phyloP scores from a whole-genome alignment of 2,797 vertebrate species.

The Chlorospingus semifuscus region DNA sequence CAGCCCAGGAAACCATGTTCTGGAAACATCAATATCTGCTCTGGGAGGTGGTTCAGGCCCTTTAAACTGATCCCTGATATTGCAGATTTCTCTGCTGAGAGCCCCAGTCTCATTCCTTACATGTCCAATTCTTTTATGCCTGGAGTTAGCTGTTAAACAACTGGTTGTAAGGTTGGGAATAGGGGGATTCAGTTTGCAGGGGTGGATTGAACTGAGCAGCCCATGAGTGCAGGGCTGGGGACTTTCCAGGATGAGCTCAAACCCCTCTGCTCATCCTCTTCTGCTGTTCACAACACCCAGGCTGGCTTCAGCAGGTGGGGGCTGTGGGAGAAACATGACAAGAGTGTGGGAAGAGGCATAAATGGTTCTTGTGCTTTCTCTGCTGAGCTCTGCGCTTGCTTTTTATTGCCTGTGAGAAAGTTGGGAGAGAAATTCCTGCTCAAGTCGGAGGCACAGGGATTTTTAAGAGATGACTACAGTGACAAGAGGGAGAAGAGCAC shows the following conservation, averaged over 20 bases:
- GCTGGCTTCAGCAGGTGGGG: background rate
- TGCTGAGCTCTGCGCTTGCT: background rate
- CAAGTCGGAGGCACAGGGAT: background rate
- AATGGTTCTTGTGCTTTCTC: background rate
- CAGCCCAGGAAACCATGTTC: background rate
- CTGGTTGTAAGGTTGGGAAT: background rate
- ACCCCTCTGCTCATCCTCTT: background rate
- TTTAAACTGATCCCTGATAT: background rate
- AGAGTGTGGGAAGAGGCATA: background rate
- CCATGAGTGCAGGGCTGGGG: background rate
- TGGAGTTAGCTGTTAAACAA: background rate
- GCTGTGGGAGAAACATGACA: background rate
- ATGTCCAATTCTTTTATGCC: background rate
- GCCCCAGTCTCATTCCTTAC: background rate
- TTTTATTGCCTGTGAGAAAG: background rate
- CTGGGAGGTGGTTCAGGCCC: background rate
- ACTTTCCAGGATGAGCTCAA: background rate
- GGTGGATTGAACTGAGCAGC: background rate
- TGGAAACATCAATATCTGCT: background rate
- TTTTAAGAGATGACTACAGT: background rate
- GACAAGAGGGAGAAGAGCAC: background rate
- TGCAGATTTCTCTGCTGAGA: background rate
- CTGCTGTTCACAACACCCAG: background rate
- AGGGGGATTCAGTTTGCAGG: background rate
- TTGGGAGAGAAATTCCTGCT: background rate